These are phyloP conservation scores for Epiblema foenella DNA, from an alignment of 2,888 invertebrate species.

Conservation along the genomic window DNA sequence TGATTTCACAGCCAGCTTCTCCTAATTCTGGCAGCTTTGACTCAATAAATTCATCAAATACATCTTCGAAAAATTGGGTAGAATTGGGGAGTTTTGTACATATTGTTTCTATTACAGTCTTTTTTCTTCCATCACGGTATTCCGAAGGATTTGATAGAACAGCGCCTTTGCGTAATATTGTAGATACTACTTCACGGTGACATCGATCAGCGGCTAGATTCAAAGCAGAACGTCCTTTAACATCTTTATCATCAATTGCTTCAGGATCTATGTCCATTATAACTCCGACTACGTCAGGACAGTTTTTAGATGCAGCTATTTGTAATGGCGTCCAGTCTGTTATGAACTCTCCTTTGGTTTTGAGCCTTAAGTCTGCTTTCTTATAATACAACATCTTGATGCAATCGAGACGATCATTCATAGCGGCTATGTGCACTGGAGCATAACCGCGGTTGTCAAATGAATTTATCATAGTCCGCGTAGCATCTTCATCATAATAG, in stretches of 20 bases:
- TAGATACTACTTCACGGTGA: slow-evolving; percentile 68
- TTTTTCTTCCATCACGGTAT: slow-evolving; percentile 41
- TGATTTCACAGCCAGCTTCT: slow-evolving; percentile 58
- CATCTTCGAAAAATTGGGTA: slow-evolving; percentile 57
- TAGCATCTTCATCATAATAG: slow-evolving; percentile 56
- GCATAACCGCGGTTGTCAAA: slow-evolving; percentile 55
- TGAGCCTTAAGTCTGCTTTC: slow-evolving; percentile 51
- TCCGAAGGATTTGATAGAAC: slow-evolving; percentile 48
- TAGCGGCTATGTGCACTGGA: slow-evolving; percentile 67
- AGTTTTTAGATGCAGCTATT: slow-evolving; percentile 52
- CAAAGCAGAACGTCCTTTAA: slow-evolving; percentile 48
- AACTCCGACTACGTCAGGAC: slow-evolving; percentile 47
- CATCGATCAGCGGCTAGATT: slow-evolving; percentile 66
- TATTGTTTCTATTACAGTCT: slow-evolving; percentile 58
- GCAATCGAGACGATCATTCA: slow-evolving; percentile 59
- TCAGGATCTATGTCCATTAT: slow-evolving; percentile 48
- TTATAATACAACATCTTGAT: slow-evolving; percentile 52
- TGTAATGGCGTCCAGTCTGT: slow-evolving; percentile 52
- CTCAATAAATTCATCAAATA: slow-evolving; percentile 59
- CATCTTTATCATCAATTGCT: slow-evolving; percentile 47
- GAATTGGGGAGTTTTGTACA: slow-evolving; percentile 61
- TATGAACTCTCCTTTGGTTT: slow-evolving; percentile 47
- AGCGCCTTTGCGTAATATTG: slow-evolving; percentile 50
- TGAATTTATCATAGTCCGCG: slow-evolving; percentile 40
- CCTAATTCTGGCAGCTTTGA: slow-evolving; percentile 55